A percentile compares a stretch with the other conserved stretches of the same genome.
Evolutionary conservation across 1,140 invertebrate species (phyloP).

Genomic region (Listronotus bonariensis): DNA sequence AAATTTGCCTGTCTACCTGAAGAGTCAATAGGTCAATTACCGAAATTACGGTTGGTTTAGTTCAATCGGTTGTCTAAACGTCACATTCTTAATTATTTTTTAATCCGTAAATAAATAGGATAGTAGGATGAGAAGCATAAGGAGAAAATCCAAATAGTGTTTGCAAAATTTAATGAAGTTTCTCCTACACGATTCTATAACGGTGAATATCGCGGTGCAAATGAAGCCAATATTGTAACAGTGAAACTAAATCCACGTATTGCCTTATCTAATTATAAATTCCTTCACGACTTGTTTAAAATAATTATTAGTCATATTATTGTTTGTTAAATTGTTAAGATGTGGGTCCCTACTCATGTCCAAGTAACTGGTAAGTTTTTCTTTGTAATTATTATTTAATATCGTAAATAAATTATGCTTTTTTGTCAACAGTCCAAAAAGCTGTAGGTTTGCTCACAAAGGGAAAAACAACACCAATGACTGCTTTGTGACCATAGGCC

Average conservation of each 20-base stretch:
- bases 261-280: constrained; percentile 18
- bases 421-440: constrained; percentile 68
- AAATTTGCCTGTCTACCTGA: not conserved
- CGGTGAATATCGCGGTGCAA: constrained; percentile 8
- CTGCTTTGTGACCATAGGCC: constrained; percentile 91
- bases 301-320: constrained; percentile 21
- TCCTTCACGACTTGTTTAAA: constrained; percentile 12
- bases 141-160: constrained; percentile 15
- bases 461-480: constrained; percentile 92
- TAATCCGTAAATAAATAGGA: constrained; percentile 13
- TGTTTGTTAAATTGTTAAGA: constrained; percentile 47
- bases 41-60: not conserved
- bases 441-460: constrained; percentile 76
- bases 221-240: constrained; percentile 7
- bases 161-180: constrained; percentile 4
- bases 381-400: constrained; percentile 21
- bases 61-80: constrained; percentile 1
- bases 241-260: constrained; percentile 21
- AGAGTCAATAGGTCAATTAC: too few species aligned
- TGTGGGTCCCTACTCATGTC: constrained; percentile 86
- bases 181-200: constrained; percentile 9
- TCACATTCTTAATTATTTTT: constrained; percentile 3
- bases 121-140: constrained; percentile 10
- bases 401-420: constrained; percentile 23
- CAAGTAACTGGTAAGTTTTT: constrained; percentile 71